Evolutionary conservation across 1,140 invertebrate species (phyloP).

Genomic region (Holcopasites calliopsidis): DNA sequence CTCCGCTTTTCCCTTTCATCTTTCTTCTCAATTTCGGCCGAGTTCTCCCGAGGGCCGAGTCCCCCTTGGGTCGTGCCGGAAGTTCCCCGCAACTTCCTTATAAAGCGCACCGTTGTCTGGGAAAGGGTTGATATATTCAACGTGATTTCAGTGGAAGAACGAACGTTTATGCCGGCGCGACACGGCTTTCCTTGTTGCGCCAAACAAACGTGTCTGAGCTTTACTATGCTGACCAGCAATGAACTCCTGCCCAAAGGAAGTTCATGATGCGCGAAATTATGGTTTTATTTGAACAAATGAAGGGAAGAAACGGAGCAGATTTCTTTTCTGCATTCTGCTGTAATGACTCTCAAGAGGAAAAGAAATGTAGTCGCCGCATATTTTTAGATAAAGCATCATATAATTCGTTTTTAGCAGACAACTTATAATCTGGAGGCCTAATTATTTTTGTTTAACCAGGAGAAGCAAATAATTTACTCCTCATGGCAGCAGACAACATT

Average conservation of each 20-base stretch:
- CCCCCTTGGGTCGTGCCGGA: neutral
- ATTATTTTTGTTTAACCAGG: no score
- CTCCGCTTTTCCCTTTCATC: conserved; percentile 11
- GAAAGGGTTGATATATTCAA: conserved; percentile 43
- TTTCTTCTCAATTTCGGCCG: conserved; percentile 42
- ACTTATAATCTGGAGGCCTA: no score
- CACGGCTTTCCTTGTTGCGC: conserved; percentile 6
- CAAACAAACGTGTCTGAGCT: neutral
- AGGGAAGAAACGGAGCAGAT: no score
- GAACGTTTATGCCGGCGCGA: conserved; percentile 4
- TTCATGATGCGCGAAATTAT: neutral
- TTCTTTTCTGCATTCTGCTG: no score
- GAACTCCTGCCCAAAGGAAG: neutral
- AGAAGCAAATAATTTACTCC: no score
- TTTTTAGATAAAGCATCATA: no score
- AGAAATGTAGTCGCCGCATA: no score
- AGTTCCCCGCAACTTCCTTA: conserved; percentile 36
- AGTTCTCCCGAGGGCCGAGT: conserved; percentile 19
- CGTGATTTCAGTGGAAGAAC: conserved; percentile 18
- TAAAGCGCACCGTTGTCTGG: conserved; percentile 30
- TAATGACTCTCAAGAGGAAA: no score
- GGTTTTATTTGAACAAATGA: neutral
- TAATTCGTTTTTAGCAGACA: no score
- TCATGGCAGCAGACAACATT: no score
- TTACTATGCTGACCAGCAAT: neutral